Conservation (phyloP, 2,113 vertebrate species). For the Bostrychus sinensis region DNA sequence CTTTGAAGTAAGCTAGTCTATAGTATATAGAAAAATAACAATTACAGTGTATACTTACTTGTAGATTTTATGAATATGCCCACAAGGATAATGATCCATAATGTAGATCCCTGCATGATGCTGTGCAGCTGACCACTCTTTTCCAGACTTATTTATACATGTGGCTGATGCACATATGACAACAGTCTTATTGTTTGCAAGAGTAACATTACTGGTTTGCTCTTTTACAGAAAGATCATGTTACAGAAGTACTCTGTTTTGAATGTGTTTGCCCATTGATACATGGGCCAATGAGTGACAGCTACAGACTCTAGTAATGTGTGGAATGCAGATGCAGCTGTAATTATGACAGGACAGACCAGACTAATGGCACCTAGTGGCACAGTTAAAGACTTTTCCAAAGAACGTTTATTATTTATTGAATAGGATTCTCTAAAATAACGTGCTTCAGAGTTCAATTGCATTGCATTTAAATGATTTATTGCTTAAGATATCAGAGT, state of each 20-base stretch:
- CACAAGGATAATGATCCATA: conserved; percentile 22
- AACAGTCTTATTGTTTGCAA: conserved; percentile 27
- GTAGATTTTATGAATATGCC: neutral
- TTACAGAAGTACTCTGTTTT: conserved; percentile 17
- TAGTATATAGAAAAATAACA: no score
- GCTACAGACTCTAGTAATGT: conserved; percentile 9
- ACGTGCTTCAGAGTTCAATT: no score
- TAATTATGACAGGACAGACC: neutral
- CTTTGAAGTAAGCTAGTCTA: no score
- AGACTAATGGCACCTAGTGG: neutral
- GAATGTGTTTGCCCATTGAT: neutral
- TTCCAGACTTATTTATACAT: neutral
- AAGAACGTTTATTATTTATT: conserved; percentile 8
- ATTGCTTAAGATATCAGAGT: conserved; percentile 9
- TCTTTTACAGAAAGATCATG: neutral
- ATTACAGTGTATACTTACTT: conserved; percentile 56
- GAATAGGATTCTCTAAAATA: no score
- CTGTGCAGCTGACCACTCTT: neutral
- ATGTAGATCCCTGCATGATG: conserved; percentile 30
- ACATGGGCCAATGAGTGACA: neutral
- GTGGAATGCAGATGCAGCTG: conserved; percentile 16
- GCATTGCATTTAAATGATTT: neutral
- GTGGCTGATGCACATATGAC: neutral
- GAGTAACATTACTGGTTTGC: conserved; percentile 52
- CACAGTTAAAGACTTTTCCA: conserved; percentile 4